Evolutionary conservation across 2,113 vertebrate genomes (phyloP).

Genomic region (Stictonetta naevosa): DNA sequence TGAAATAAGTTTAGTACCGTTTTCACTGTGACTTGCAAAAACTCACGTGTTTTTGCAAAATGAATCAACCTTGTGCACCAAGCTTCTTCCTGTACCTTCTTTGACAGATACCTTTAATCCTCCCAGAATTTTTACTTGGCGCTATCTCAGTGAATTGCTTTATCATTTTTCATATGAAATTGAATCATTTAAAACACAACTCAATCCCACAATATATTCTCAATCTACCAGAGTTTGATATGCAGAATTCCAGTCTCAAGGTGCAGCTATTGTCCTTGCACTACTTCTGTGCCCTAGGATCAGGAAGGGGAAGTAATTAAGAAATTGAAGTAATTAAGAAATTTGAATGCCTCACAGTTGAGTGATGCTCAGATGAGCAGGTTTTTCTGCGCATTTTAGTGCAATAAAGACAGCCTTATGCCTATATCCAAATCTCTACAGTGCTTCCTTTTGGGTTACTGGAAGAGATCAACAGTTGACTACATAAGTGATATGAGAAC

Average conservation of each 20-base stretch:
- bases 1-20: not conserved
- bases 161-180: not conserved
- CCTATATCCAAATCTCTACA: not conserved
- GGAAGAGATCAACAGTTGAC: not conserved
- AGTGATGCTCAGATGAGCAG: not conserved
- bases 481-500: not conserved
- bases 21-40: not conserved
- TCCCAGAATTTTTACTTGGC: not conserved
- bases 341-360: not conserved
- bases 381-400: not conserved
- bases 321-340: not conserved
- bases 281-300: not conserved
- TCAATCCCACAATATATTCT: not conserved
- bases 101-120: not conserved
- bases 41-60: not conserved
- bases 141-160: not conserved
- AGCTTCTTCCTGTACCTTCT: not conserved
- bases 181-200: not conserved
- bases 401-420: not conserved
- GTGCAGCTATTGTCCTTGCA: not conserved
- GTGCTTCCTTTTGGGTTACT: not conserved
- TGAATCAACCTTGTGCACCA: not conserved
- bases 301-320: not conserved
- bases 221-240: not conserved
- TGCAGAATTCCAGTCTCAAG: not conserved